Base-by-base conservation (phyloP, 53 echinoderm and acorn worm species). In the Pentamera pediparva region DNA sequence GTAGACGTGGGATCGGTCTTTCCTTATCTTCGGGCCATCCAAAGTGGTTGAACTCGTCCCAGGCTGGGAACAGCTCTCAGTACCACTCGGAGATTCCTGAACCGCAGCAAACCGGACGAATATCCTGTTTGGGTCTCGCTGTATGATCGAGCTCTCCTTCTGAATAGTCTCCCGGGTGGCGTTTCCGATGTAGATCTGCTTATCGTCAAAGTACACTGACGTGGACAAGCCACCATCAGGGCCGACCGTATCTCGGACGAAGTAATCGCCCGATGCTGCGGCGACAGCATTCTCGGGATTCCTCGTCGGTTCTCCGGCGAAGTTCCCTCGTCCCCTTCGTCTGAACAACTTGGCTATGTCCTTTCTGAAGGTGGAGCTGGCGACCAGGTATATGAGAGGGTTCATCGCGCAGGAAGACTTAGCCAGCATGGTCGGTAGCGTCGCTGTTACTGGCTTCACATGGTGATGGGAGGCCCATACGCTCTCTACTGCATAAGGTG, bases 361-460 rank as follows among this genome's bases (percentile, higher is more conserved):
- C 17, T 43, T 53, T 20, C 91, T 59, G 58, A 83, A 90, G 27
- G 70, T 70, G 39, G 86, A 83, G 35, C 86, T 90, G 17, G 86
- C 76, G 4, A 74, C 15, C 18, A 86, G 39, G 40, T 79, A 83
- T 6, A 90, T 59, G 27, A 90, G 39, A 4, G 91, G 91, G 50
- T 90, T 90, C 32, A 90, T 55, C 91, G 83, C 83, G 34, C 86
- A 87, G 19, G 91, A 90, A 15, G 79, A 76, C 57, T 90, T 90
- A 72, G 86, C 86, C 58, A 83, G 83, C 79, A 90, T 82, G 10
- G 91, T 90, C 2, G 91, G 91, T 11, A 83, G 49, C 6, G 83
- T 80, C 12, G 83, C 33, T 4, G 83, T 37, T n/a, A 82, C n/a
- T 28, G 74, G 22, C 49, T 70, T 65, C 17, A 60, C 37, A 0